A percentile compares a stretch with the other conserved stretches of the same genome.
These are phyloP conservation scores for Tachystola acroxantha DNA, from an alignment of 2,888 invertebrate genomes.

Conservation along the genomic window DNA sequence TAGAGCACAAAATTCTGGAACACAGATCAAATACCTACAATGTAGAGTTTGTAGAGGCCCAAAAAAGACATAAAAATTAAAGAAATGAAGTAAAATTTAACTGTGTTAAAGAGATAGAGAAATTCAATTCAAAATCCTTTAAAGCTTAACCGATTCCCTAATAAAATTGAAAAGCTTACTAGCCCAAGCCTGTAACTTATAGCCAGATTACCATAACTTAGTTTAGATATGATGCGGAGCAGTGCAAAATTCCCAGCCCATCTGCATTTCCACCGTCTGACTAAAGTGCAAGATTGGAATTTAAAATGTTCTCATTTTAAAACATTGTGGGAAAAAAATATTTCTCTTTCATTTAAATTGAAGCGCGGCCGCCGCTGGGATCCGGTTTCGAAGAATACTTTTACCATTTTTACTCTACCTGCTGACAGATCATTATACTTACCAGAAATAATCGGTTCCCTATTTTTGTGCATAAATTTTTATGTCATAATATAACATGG, in stretches of 20 bases:
- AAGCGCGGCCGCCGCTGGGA: not conserved
- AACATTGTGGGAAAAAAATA: constrained; percentile 15
- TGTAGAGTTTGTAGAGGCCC: no score
- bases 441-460: no score
- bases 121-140: constrained; percentile 28
- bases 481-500: no score
- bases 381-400: no score
- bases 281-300: constrained; percentile 62
- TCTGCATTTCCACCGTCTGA: constrained; percentile 52
- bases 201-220: constrained; percentile 62
- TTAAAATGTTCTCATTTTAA: constrained; percentile 51
- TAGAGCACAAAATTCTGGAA: no score
- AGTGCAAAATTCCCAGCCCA: constrained; percentile 51
- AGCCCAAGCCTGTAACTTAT: constrained; percentile 53
- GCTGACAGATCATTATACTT: no score
- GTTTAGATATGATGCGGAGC: constrained; percentile 62
- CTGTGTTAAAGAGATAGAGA: constrained; percentile 6
- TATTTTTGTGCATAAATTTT: no score
- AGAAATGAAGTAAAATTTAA: no score
- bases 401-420: no score
- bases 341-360: constrained; percentile 1
- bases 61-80: no score
- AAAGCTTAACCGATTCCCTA: constrained; percentile 32
- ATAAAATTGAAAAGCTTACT: constrained; percentile 59
- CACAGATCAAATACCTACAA: no score